Base-by-base conservation (phyloP, 2,797 vertebrate species). In the Tympanoctomys barrerae region DNA sequence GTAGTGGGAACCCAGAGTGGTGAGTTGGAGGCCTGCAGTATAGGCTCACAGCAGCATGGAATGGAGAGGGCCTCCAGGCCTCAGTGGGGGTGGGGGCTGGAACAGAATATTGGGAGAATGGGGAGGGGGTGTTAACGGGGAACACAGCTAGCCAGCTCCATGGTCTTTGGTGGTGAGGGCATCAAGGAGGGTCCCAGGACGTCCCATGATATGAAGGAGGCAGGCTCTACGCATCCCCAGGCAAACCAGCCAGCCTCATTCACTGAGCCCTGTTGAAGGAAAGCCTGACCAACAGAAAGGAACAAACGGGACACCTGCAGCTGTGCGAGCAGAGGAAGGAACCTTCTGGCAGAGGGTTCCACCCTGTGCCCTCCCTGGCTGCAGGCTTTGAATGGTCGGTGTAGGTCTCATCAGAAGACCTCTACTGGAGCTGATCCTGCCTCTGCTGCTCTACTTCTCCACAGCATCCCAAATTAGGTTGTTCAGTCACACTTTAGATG, bases 11-110 rank as follows among this genome's bases (percentile, higher is more conserved):
- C n/a, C 46, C 54, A 2, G 24, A 91, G 92, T 28, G 97, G 97
- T 97, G 95, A 98, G 97, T 97, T 39, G 70, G 90, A 84, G 5
- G 70, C 36, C 71, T 64, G 68, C 54, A 73, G 46, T 83, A 18
- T 52, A 52, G 90, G 73, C 31, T 90, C 75, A 22, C 33, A 39
- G 61, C 61, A 89, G 64, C 12, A 46, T 10, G 39, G 54, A 73
- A 62, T 59, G 18, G 84, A 87, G 16, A 19, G 57, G 61, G 62
- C 28, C 52, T 52, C 16, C 6, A 14, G 78, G 52, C 42, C 78
- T 89, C 21, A 9, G 62, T 42, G 46, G 22, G 61, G 78, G 81
- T 59, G 36, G 52, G 28, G 9, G n/a, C 26, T 79, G 64, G 36
- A 52, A 70, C 39, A 54, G 52, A 62, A 54, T 54, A 39, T 86